phyloP scores from a whole-genome alignment of 2,888 invertebrate species.

The Tigriopus californicus region DNA sequence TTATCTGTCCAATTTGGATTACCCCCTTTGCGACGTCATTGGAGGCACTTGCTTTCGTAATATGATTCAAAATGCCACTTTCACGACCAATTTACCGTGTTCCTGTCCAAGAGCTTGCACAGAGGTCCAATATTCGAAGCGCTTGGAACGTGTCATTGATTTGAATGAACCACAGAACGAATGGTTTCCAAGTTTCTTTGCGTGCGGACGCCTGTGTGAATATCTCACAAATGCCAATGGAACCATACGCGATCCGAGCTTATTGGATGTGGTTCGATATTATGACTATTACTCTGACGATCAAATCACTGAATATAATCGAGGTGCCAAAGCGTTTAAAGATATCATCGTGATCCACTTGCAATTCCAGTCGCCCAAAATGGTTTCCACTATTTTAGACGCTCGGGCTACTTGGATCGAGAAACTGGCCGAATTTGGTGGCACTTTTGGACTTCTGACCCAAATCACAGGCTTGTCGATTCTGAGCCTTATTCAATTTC shows the following conservation, averaged over 20 bases:
- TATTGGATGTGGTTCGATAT: too few species aligned
- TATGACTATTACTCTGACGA: too few species aligned
- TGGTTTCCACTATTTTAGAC: background rate
- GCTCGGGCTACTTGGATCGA: background rate
- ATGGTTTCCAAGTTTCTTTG: too few species aligned
- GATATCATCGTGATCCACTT: background rate
- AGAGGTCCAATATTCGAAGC: too few species aligned
- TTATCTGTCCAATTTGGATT: background rate
- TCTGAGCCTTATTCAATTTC: background rate
- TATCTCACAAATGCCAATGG: too few species aligned
- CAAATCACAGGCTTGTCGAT: background rate
- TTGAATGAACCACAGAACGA: too few species aligned
- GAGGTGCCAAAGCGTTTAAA: background rate
- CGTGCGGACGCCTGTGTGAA: too few species aligned
- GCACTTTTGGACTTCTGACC: background rate
- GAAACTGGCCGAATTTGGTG: background rate
- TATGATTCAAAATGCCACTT: background rate
- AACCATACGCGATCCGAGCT: too few species aligned
- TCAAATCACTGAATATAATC: background rate
- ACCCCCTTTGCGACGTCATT: background rate
- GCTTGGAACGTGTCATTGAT: too few species aligned
- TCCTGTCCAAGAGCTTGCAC: too few species aligned
- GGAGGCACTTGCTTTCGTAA: background rate
- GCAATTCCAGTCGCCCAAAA: background rate
- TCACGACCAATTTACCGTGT: too few species aligned